These are phyloP conservation scores for Gila orcuttii DNA, from an alignment of 2,113 vertebrate genomes.

Conservation along the genomic window DNA sequence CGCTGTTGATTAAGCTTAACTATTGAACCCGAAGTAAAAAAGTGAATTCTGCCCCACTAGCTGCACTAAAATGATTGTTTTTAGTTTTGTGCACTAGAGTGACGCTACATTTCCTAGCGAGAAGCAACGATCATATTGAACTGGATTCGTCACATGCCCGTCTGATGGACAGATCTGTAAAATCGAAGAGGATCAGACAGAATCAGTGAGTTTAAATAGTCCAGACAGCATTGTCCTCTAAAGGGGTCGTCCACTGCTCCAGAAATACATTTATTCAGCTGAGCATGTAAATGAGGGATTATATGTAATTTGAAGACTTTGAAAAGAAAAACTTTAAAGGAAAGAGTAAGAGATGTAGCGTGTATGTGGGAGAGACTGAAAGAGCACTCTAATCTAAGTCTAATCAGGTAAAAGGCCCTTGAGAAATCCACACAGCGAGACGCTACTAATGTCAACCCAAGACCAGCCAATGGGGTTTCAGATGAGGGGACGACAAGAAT, in stretches of 20 bases:
- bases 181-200: slow-evolving; percentile 28
- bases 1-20: not conserved
- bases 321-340: slow-evolving; percentile 55
- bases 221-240: slow-evolving; percentile 7
- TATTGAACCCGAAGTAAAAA: not conserved
- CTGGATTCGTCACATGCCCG: not conserved
- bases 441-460: slow-evolving; percentile 3
- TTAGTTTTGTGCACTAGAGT: not conserved
- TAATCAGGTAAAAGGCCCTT: slow-evolving; percentile 56
- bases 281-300: slow-evolving; percentile 11
- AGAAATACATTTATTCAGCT: not conserved
- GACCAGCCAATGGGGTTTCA: not conserved
- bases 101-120: not conserved
- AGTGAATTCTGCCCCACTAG: not conserved
- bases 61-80: not conserved
- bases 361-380: not conserved
- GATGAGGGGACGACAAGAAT: not conserved
- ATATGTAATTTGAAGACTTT: slow-evolving; percentile 8
- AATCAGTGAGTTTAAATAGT: not conserved
- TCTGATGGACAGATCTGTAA: not conserved
- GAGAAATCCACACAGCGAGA: slow-evolving; percentile 40
- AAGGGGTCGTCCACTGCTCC: slow-evolving; percentile 2
- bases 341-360: slow-evolving; percentile 42
- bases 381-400: slow-evolving; percentile 44
- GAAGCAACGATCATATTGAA: not conserved